These are phyloP conservation scores for Sebastes cheni DNA, from an alignment of 2,797 vertebrate species.

Conservation along the genomic window DNA sequence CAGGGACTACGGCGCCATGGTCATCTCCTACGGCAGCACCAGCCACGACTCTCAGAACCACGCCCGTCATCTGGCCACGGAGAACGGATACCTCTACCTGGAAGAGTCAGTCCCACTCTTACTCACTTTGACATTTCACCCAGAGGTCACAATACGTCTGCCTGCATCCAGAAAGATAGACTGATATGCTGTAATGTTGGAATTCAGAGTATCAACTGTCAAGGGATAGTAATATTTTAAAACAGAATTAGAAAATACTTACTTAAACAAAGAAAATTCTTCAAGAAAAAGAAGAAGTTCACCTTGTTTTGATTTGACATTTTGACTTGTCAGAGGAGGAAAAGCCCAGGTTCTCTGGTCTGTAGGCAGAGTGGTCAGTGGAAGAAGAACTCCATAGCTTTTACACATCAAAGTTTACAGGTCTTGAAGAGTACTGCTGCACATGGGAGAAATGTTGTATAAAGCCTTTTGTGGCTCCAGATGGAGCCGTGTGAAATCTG, in stretches of 20 bases:
- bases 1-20: slow-evolving; percentile 91
- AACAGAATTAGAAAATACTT: neutral
- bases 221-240: neutral
- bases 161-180: neutral
- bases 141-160: neutral
- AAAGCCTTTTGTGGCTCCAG: neutral
- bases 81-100: slow-evolving; percentile 89
- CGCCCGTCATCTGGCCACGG: slow-evolving; percentile 84
- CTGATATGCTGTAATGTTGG: neutral
- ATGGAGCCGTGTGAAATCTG: neutral
- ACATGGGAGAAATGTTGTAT: neutral
- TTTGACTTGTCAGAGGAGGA: neutral
- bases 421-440: neutral
- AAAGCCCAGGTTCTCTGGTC: neutral
- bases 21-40: slow-evolving; percentile 87
- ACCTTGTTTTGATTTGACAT: neutral
- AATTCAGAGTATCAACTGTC: neutral
- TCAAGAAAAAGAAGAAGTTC: neutral
- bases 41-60: slow-evolving; percentile 84
- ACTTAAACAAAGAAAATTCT: no score
- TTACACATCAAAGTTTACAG: neutral
- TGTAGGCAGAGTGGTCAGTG: neutral
- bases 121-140: neutral
- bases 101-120: slow-evolving; percentile 86
- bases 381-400: neutral